Conservation (phyloP, 2,113 vertebrate genomes). For the Notarius lentiginosus region DNA sequence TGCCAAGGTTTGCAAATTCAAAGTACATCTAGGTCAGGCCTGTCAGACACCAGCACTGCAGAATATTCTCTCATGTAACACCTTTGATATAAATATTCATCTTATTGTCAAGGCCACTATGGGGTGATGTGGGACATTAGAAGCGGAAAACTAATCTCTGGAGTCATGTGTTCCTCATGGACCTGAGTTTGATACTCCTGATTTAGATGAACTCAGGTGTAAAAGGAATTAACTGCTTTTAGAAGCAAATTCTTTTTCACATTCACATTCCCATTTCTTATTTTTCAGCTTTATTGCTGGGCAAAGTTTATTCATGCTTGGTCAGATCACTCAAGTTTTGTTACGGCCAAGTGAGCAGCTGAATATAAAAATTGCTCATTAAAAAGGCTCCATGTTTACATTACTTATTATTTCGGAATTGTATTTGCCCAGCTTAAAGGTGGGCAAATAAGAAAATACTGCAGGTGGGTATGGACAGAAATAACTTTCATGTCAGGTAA, state of each 20-base stretch:
- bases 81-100: background rate
- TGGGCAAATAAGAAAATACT: background rate
- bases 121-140: background rate
- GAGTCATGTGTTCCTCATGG: background rate
- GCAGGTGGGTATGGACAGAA: background rate
- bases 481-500: background rate
- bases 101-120: background rate
- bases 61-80: background rate
- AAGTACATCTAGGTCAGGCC: background rate
- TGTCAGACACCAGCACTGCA: background rate
- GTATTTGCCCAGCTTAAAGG: background rate
- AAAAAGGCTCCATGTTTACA: background rate
- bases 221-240: background rate
- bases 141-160: background rate
- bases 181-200: background rate
- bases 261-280: background rate
- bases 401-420: background rate
- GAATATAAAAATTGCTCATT: background rate
- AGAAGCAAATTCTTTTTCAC: background rate
- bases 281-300: background rate
- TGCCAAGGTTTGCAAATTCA: background rate
- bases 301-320: background rate
- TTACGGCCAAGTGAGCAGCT: background rate
- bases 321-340: background rate
- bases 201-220: background rate